Conservation (phyloP, 2,888 invertebrate genomes). For the Dendrolimus houi region DNA sequence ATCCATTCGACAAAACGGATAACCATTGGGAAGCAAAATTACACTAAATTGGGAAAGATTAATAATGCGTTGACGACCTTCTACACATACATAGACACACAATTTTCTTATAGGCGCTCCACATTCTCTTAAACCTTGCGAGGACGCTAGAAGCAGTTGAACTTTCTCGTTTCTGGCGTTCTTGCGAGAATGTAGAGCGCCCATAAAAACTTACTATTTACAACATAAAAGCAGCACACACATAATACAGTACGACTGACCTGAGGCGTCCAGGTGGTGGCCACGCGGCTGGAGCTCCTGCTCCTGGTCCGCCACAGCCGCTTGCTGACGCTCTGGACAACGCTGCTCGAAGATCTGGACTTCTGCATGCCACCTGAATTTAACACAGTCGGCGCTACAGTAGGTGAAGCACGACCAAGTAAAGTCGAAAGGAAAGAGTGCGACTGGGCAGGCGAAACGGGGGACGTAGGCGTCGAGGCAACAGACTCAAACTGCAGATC, state of each 20-base stretch:
- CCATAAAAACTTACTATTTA: too few relatives aligned
- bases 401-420: slow-evolving; percentile 49
- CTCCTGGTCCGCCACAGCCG: slow-evolving; percentile 91
- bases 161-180: too few relatives aligned
- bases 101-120: too few relatives aligned
- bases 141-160: too few relatives aligned
- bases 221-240: slow-evolving; percentile 3
- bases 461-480: slow-evolving; percentile 68
- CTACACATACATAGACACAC: too few relatives aligned
- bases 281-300: slow-evolving; percentile 84
- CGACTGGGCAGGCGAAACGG: slow-evolving; percentile 64
- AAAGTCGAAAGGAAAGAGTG: slow-evolving; percentile 58
- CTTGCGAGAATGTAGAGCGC: too few relatives aligned
- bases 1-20: too few relatives aligned
- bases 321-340: slow-evolving; percentile 89
- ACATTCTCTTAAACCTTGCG: too few relatives aligned
- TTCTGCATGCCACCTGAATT: slow-evolving; percentile 88
- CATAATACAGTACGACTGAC: slow-evolving; percentile 76
- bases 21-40: too few relatives aligned
- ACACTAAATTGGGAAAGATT: too few relatives aligned
- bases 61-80: too few relatives aligned
- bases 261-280: slow-evolving; percentile 89
- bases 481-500: slow-evolving; percentile 52
- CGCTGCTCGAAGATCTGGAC: slow-evolving; percentile 91
- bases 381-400: slow-evolving; percentile 41